Evolutionary conservation across 2,797 vertebrate genomes (phyloP).

Genomic region (Rhinella marina): DNA sequence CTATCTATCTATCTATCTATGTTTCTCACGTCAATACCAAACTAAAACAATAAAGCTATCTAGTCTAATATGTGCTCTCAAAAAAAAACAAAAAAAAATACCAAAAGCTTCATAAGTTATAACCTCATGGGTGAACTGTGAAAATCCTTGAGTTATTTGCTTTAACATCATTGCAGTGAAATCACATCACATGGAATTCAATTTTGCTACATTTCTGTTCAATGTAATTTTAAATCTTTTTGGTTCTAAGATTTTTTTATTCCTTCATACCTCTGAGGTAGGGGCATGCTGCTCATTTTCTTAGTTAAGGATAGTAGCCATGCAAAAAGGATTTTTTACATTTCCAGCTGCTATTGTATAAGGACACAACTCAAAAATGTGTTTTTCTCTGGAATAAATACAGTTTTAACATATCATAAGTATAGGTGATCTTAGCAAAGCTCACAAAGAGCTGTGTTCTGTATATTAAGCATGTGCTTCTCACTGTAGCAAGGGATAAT

Average conservation of each 20-base stretch:
- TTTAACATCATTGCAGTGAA: constrained; percentile 33
- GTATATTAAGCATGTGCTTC: too few relatives aligned
- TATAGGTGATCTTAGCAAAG: neutral
- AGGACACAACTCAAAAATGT: too few relatives aligned
- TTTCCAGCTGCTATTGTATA: neutral
- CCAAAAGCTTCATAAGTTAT: neutral
- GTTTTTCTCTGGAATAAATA: neutral
- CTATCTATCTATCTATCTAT: too few relatives aligned
- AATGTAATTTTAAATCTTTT: constrained; percentile 31
- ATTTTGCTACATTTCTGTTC: constrained; percentile 28
- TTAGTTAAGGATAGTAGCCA: neutral
- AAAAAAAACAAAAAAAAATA: neutral
- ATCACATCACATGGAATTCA: constrained; percentile 26
- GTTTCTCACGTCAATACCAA: neutral
- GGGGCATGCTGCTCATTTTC: neutral
- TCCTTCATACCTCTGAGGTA: neutral
- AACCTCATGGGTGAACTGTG: constrained; percentile 27
- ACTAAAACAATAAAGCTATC: neutral
- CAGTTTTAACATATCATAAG: neutral
- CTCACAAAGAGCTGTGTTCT: too few relatives aligned
- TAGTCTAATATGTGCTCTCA: neutral
- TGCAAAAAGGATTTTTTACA: neutral
- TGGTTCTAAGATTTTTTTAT: neutral
- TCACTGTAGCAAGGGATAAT: neutral
- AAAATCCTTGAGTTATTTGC: constrained; percentile 31